Percentiles rank a stretch among this genome's conserved stretches.
phyloP scores from a whole-genome alignment of 1,140 invertebrate genomes.

The Palaemon carinicauda region DNA sequence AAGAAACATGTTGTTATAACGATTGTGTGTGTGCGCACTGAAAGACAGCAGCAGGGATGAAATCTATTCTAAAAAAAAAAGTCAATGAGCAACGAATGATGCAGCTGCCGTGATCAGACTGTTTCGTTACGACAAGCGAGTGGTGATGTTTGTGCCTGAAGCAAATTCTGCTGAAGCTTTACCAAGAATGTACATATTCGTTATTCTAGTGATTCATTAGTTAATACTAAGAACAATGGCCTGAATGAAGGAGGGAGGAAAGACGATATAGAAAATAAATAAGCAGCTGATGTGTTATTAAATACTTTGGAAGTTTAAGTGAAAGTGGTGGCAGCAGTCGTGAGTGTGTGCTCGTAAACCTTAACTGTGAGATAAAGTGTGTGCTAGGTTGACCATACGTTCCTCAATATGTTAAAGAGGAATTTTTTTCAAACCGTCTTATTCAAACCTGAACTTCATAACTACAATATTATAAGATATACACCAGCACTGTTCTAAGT shows the following conservation, averaged over 20 bases:
- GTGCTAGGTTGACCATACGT: conserved; percentile 35
- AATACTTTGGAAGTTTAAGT: conserved; percentile 34
- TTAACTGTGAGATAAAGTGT: conserved; percentile 33
- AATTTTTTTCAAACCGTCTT: conserved; percentile 40
- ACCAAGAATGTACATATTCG: conserved; percentile 54
- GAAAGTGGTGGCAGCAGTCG: conserved; percentile 33
- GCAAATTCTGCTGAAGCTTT: conserved; percentile 51
- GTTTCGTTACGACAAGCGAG: conserved; percentile 49
- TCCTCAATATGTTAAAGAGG: conserved; percentile 36
- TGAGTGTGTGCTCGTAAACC: conserved; percentile 36
- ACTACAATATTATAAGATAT: conserved; percentile 43
- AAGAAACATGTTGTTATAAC: background rate
- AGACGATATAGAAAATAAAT: conserved; percentile 9
- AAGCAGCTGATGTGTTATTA: conserved; percentile 40
- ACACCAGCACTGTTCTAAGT: conserved; percentile 55
- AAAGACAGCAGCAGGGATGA: conserved; percentile 39
- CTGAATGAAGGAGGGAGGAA: conserved; percentile 42
- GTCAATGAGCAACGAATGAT: conserved; percentile 53
- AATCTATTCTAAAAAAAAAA: conserved; percentile 21
- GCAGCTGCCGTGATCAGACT: conserved; percentile 53
- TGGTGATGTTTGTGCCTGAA: conserved; percentile 54
- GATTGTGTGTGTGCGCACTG: conserved; percentile 5
- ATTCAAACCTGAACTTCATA: conserved; percentile 45
- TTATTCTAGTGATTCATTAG: conserved; percentile 53
- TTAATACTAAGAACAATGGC: conserved; percentile 51